phyloP scores from a whole-genome alignment of 2,113 vertebrate genomes.

The Lates calcarifer region DNA sequence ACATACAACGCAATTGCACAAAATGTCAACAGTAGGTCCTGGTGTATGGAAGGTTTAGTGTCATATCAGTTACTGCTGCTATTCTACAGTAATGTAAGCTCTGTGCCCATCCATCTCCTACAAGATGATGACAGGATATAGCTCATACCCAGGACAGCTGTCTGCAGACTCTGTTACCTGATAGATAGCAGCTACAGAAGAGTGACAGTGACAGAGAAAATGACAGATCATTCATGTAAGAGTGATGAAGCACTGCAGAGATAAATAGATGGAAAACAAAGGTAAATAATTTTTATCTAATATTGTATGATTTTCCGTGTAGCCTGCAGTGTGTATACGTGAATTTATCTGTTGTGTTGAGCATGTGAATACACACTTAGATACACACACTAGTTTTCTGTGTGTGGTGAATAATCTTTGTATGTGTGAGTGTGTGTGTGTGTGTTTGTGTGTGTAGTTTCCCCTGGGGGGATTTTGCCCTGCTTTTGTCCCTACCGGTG shows the following conservation, averaged over 20 bases:
- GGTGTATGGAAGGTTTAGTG: slow-evolving; percentile 20
- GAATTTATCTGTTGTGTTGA: background rate
- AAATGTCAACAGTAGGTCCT: background rate
- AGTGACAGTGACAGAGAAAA: slow-evolving; percentile 52
- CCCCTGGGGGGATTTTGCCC: slow-evolving; percentile 35
- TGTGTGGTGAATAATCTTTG: slow-evolving; percentile 12
- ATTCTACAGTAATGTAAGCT: slow-evolving; percentile 13
- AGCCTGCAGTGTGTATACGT: slow-evolving; percentile 1
- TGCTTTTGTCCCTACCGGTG: slow-evolving; percentile 49
- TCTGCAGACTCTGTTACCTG: slow-evolving; percentile 52
- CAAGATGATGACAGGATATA: slow-evolving; percentile 46
- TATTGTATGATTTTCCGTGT: slow-evolving; percentile 13
- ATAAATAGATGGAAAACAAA: slow-evolving; percentile 39
- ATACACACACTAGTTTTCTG: slow-evolving; percentile 12
- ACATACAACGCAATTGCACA: background rate
- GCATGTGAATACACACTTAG: background rate
- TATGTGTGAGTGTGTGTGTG: slow-evolving; percentile 25
- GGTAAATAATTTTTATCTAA: slow-evolving; percentile 16
- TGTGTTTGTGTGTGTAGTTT: slow-evolving; percentile 23
- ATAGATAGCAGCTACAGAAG: slow-evolving; percentile 37
- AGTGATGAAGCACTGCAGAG: slow-evolving; percentile 24
- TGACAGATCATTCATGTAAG: slow-evolving; percentile 52
- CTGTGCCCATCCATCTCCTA: slow-evolving; percentile 33
- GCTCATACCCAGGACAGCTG: slow-evolving; percentile 50
- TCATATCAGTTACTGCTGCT: slow-evolving; percentile 21